Evolutionary conservation across 1,140 invertebrate species (phyloP), one percentile per base, ranked within the genome.

Genomic region (Lepidurus couesii): DNA sequence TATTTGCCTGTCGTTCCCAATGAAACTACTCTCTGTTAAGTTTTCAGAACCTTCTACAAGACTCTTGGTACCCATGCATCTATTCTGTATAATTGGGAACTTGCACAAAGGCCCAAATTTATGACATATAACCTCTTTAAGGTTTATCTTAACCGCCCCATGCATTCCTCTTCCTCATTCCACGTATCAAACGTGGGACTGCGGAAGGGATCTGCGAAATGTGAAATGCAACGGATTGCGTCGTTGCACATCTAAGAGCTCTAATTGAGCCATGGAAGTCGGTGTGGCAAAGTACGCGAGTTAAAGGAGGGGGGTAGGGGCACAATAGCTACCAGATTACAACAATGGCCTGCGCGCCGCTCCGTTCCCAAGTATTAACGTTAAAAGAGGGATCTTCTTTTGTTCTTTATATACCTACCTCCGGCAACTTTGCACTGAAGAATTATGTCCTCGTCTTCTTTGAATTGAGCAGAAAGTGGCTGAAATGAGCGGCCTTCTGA

Each of bases 401-500:
- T 65, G 16, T 16, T 13, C 53, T 65, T 65, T 21, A 13, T n/a
- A 21, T 65, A 65, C 53, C 53, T 65, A 65, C 53, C 53, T 65
- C 53, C 53, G 16, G 9, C 21, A 65, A 65, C 53, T 65, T 65
- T 65, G 53, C 53, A 65, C 53, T 65, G 53, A 65, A 65, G 53
- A 16, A 65, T 16, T 13, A 65, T 65, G 53, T 65, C 53, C 53
- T 65, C 53, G 13, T 65, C 53, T 65, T 65, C 53, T 65, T 65
- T 65, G 53, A 65, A 65, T 21, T 65, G 53, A 16, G 53, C 53
- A 65, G 53, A 65, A 65, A 65, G 53, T 65, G 53, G 21, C 53
- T 65, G 53, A 65, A 65, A 21, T n/a, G 53, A 21, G 53, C 53
- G 53, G 13, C 53, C 53, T 5, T 65, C 53, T 21, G 53, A 16